Evolutionary conservation across 1,140 invertebrate genomes (phyloP).

Genomic region (Drosophila busckii): DNA sequence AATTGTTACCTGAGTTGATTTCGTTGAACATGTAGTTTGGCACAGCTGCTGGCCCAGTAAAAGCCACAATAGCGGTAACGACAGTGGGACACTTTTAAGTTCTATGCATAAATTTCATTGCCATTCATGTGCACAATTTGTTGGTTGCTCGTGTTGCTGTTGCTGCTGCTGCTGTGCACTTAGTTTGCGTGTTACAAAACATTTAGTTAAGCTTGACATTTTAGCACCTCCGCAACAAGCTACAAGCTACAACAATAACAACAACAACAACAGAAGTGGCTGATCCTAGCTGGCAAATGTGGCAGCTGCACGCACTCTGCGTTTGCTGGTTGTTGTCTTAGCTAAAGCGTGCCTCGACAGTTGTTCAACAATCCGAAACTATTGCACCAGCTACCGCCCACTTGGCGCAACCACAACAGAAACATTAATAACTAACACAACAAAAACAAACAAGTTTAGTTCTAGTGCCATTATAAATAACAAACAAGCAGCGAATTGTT

Average conservation of each 20-base stretch:
- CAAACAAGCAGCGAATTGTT: conserved; percentile 69
- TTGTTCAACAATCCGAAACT: conserved; percentile 54
- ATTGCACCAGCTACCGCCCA: no score
- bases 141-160: conserved; percentile 13
- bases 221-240: conserved; percentile 50
- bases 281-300: conserved; percentile 50
- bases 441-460: conserved; percentile 21
- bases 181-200: conserved; percentile 54
- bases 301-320: conserved; percentile 52
- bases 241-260: conserved; percentile 6
- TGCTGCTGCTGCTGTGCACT: conserved; percentile 4
- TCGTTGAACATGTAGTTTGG: conserved; percentile 14
- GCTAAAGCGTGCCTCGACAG: conserved; percentile 26
- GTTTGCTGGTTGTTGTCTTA: conserved; percentile 5
- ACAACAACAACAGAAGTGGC: conserved; percentile 8
- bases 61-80: conserved; percentile 7
- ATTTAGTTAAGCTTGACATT: conserved; percentile 53
- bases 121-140: conserved; percentile 49
- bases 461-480: conserved; percentile 60
- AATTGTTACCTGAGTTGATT: not conserved
- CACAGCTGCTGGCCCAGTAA: conserved; percentile 25
- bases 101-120: conserved; percentile 53
- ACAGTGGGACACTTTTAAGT: conserved; percentile 28
- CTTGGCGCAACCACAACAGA: conserved; percentile 13
- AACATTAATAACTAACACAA: conserved; percentile 24